phyloP scores from a whole-genome alignment of 2,888 invertebrate genomes.

The Hypomecis punctinalis region DNA sequence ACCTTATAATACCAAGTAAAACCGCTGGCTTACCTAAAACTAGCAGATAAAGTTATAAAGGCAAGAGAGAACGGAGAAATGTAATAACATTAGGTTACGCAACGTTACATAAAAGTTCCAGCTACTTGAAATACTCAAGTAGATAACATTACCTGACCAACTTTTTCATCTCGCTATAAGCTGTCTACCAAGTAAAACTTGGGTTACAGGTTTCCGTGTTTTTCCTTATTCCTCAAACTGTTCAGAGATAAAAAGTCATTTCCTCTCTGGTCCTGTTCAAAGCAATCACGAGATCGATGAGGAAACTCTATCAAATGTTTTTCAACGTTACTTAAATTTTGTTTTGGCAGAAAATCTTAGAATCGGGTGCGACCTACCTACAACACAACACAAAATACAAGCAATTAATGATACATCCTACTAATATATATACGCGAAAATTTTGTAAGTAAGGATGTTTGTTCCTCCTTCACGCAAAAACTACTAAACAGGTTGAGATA shows the following conservation, averaged over 20 bases:
- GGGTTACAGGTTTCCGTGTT: conserved; percentile 1
- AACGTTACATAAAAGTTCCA: conserved; percentile 22
- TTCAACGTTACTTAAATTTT: neutral
- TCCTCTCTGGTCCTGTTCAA: neutral
- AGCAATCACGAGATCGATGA: neutral
- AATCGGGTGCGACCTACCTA: too few relatives aligned
- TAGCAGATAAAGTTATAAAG: conserved; percentile 8
- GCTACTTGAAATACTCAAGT: conserved; percentile 8
- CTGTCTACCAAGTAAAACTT: conserved; percentile 18
- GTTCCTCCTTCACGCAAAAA: too few relatives aligned
- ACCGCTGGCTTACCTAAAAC: too few relatives aligned
- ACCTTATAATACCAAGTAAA: too few relatives aligned
- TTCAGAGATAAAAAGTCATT: conserved; percentile 2
- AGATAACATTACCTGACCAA: conserved; percentile 18
- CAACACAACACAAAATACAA: too few relatives aligned
- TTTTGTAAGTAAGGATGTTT: too few relatives aligned
- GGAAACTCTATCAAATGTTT: neutral
- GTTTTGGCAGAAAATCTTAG: too few relatives aligned
- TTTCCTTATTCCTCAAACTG: conserved; percentile 8
- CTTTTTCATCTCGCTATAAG: conserved; percentile 13
- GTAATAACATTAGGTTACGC: conserved; percentile 23
- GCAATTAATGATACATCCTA: too few relatives aligned
- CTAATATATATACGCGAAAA: too few relatives aligned
- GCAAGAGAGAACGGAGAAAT: conserved; percentile 13
- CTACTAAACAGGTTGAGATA: too few relatives aligned